phyloP scores from a whole-genome alignment of 2,113 vertebrate species.

The Tachycineta bicolor region DNA sequence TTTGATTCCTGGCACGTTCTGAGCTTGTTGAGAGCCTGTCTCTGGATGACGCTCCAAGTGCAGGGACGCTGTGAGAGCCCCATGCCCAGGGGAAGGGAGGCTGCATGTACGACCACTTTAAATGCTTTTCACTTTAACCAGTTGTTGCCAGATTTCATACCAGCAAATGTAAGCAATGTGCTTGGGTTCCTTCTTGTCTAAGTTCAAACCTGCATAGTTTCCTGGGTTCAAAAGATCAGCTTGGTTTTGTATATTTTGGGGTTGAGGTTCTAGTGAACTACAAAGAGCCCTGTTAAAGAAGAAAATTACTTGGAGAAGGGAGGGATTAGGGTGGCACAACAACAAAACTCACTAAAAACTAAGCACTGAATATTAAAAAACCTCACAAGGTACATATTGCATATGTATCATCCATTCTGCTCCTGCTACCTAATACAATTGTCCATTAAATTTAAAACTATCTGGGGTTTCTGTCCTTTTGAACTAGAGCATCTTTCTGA shows the following conservation, averaged over 20 bases:
- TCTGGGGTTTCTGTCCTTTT: background rate
- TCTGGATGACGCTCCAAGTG: background rate
- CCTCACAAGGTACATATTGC: background rate
- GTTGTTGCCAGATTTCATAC: background rate
- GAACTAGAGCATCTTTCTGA: background rate
- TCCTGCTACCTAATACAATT: background rate
- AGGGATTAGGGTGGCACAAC: background rate
- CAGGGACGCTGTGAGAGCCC: accelerated
- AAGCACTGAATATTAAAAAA: background rate
- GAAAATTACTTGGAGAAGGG: background rate
- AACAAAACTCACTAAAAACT: background rate
- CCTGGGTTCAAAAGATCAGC: slow-evolving; percentile 1
- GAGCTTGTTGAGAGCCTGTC: background rate
- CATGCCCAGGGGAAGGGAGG: background rate
- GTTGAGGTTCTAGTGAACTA: background rate
- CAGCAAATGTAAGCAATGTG: background rate
- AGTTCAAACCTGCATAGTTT: background rate
- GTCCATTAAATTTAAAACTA: background rate
- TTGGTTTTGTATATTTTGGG: background rate
- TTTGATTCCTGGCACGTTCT: background rate
- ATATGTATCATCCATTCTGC: background rate
- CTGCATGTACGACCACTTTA: accelerated
- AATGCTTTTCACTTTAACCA: background rate
- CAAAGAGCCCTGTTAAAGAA: background rate
- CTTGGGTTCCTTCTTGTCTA: background rate